phyloP scores from a whole-genome alignment of 2,888 invertebrate genomes.

The Torymus texanus region DNA sequence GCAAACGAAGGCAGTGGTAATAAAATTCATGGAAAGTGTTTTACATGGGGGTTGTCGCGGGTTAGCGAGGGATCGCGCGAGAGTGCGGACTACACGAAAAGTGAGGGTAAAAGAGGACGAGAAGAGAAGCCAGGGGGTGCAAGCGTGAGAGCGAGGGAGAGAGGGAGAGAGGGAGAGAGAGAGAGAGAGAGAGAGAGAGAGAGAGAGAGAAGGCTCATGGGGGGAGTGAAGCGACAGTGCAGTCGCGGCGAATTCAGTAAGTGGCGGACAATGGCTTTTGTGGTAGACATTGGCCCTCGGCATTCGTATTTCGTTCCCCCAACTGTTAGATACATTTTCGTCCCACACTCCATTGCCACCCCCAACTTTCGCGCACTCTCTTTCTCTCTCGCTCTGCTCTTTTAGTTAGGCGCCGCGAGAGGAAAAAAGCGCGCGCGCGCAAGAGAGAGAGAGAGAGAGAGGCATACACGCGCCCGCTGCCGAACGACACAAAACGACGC shows the following conservation, averaged over 20 bases:
- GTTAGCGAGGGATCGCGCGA: conserved; percentile 16
- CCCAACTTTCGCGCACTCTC: conserved; percentile 32
- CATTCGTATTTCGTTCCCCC: conserved; percentile 64
- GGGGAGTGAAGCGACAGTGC: conserved; percentile 57
- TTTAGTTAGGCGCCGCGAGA: conserved; percentile 56
- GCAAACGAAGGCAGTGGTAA: conserved; percentile 58
- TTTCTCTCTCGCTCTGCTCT: conserved; percentile 45
- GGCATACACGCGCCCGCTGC: conserved; percentile 34
- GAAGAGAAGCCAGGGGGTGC: neutral
- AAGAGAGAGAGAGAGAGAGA: too few species aligned
- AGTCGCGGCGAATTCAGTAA: conserved; percentile 71
- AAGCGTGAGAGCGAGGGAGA: conserved; percentile 49
- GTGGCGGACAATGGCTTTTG: conserved; percentile 72
- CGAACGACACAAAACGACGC: conserved; percentile 59
- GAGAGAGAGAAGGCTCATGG: conserved; percentile 42
- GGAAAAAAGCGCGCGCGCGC: conserved; percentile 50
- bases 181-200: conserved; percentile 54
- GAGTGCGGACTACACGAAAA: conserved; percentile 23
- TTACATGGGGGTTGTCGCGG: conserved; percentile 64
- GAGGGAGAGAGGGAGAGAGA: conserved; percentile 47
- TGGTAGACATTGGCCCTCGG: conserved; percentile 70
- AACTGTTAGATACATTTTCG: conserved; percentile 65
- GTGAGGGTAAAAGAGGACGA: conserved; percentile 55
- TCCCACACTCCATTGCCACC: conserved; percentile 58
- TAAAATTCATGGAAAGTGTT: conserved; percentile 73